Percentiles rank a stretch among this genome's conserved stretches.
phyloP scores from a whole-genome alignment of 2,888 invertebrate species.

The Lithophane ornitopus region DNA sequence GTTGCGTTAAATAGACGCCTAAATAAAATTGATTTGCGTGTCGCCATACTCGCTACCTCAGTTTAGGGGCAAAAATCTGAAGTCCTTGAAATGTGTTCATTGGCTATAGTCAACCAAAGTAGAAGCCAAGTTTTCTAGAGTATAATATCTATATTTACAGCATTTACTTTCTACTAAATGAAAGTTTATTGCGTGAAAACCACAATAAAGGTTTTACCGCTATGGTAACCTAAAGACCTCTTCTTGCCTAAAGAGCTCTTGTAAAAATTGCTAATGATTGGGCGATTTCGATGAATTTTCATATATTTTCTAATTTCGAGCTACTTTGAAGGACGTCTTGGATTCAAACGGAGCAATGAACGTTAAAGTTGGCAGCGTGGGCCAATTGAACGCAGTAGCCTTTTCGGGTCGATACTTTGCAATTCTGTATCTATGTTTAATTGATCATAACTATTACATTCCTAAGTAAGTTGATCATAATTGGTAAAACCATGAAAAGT shows the following conservation, averaged over 20 bases:
- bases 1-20: neutral
- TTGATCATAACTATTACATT: neutral
- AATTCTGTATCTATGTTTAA: slow-evolving; percentile 15
- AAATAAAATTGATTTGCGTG: slow-evolving; percentile 18
- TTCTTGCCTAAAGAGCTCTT: slow-evolving; percentile 17
- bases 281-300: slow-evolving; percentile 14
- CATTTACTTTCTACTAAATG: slow-evolving; percentile 42
- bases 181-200: slow-evolving; percentile 47
- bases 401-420: slow-evolving; percentile 26
- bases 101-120: slow-evolving; percentile 14
- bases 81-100: slow-evolving; percentile 26
- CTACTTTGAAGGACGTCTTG: slow-evolving; percentile 56
- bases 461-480: neutral
- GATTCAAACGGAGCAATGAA: slow-evolving; percentile 45
- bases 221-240: slow-evolving; percentile 25
- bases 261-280: slow-evolving; percentile 2
- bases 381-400: slow-evolving; percentile 34
- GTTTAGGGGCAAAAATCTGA: slow-evolving; percentile 14
- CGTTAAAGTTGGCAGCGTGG: slow-evolving; percentile 38
- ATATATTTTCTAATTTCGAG: slow-evolving; percentile 31
- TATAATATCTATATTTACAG: slow-evolving; percentile 23
- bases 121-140: slow-evolving; percentile 18
- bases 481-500: neutral
- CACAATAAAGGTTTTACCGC: slow-evolving; percentile 32
- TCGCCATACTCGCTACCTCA: slow-evolving; percentile 1